Conservation (phyloP, 2,888 invertebrate genomes). For the Ptychoptera contaminata region DNA sequence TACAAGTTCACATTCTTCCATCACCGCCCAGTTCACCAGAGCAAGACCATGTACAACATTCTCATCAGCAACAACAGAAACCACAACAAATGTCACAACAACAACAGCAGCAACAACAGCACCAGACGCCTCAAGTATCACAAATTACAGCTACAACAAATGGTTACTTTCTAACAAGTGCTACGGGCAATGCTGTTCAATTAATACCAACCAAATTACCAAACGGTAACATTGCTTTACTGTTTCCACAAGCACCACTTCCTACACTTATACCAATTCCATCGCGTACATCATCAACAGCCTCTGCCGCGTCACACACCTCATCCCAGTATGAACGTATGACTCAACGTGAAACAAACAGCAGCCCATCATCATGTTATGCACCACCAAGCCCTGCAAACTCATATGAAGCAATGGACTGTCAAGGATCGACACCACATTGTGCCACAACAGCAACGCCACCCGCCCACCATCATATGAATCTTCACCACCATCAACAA, state of each 20-base stretch:
- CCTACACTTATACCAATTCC: slow-evolving; percentile 61
- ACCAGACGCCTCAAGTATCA: slow-evolving; percentile 14
- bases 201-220: slow-evolving; percentile 66
- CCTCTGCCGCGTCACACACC: slow-evolving; percentile 46
- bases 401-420: slow-evolving; percentile 32
- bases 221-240: slow-evolving; percentile 69
- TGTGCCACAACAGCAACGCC: slow-evolving; percentile 27
- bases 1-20: slow-evolving; percentile 43
- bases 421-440: slow-evolving; percentile 35
- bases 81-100: slow-evolving; percentile 13
- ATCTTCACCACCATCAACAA: slow-evolving; percentile 25
- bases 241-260: slow-evolving; percentile 51
- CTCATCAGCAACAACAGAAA: slow-evolving; percentile 8
- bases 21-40: slow-evolving; percentile 29
- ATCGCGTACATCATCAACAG: slow-evolving; percentile 54
- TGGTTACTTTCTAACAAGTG: slow-evolving; percentile 49
- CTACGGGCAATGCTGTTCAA: slow-evolving; percentile 53
- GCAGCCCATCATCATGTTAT: slow-evolving; percentile 35
- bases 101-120: slow-evolving; percentile 10
- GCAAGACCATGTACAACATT: slow-evolving; percentile 21
- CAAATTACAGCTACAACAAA: slow-evolving; percentile 31
- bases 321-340: slow-evolving; percentile 30
- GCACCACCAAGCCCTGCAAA: slow-evolving; percentile 40
- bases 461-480: slow-evolving; percentile 28
- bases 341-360: slow-evolving; percentile 28